phyloP scores from a whole-genome alignment of 2,113 vertebrate genomes.

The Uria lomvia region DNA sequence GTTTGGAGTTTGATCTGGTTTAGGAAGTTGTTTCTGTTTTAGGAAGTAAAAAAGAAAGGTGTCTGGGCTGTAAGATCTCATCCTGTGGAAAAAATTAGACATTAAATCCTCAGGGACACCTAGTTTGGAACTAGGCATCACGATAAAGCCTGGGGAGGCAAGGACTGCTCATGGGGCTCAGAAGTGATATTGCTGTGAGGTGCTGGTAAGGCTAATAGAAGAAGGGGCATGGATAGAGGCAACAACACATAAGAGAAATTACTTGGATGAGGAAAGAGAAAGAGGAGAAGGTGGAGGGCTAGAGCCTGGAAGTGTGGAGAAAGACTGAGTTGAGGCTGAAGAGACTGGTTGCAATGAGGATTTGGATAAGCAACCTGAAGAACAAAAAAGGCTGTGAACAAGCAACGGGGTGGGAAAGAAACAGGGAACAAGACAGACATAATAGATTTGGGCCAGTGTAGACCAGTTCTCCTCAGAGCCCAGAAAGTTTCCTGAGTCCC shows the following conservation, averaged over 20 bases:
- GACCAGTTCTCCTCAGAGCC: neutral
- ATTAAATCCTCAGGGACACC: neutral
- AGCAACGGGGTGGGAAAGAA: neutral
- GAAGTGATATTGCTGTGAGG: neutral
- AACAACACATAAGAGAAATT: neutral
- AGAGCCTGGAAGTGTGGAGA: neutral
- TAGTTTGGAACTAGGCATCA: neutral
- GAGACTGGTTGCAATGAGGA: neutral
- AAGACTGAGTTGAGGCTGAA: neutral
- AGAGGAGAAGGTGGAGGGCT: neutral
- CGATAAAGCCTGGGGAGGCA: neutral
- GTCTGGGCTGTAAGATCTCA: neutral
- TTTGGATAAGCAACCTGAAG: neutral
- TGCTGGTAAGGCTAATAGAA: neutral
- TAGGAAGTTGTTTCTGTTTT: neutral
- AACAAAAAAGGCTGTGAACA: neutral
- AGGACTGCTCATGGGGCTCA: neutral
- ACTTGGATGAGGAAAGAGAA: neutral
- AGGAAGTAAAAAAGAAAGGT: neutral
- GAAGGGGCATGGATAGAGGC: neutral
- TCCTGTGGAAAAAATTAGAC: neutral
- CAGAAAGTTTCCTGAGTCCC: neutral
- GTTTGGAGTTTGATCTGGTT: neutral
- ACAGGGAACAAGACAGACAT: neutral
- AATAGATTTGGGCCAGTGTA: accelerated